Conservation (phyloP, 2,113 vertebrate species). For the Grus americana region DNA sequence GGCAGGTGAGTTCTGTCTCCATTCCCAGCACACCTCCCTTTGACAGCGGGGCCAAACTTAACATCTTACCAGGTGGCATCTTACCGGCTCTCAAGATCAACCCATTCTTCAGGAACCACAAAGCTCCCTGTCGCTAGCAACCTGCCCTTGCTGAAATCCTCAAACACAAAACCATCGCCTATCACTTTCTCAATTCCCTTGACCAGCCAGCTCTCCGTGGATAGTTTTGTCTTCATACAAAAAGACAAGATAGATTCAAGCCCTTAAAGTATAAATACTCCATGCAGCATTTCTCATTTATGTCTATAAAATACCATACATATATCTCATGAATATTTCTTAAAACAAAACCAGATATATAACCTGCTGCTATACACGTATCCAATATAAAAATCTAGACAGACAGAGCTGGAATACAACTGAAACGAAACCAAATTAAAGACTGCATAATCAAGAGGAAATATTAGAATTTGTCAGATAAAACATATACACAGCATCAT, state of each 20-base stretch:
- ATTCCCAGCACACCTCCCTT: background rate
- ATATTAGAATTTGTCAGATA: background rate
- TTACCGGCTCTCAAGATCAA: background rate
- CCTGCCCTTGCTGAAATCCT: background rate
- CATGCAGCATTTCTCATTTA: background rate
- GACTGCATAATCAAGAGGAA: background rate
- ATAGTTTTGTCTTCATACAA: background rate
- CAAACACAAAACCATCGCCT: background rate
- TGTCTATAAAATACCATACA: background rate
- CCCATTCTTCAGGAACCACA: background rate
- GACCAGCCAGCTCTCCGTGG: background rate
- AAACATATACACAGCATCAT: background rate
- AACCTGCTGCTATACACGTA: background rate
- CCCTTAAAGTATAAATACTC: background rate
- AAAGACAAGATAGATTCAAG: background rate
- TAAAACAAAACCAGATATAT: background rate
- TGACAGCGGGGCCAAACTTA: rapidly evolving
- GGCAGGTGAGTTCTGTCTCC: background rate
- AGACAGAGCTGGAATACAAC: background rate
- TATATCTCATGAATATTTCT: background rate
- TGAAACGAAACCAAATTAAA: background rate
- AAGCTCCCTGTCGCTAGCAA: background rate
- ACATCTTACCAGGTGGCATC: rapidly evolving
- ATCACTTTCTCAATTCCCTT: background rate
- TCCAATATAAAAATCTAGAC: background rate